Evolutionary conservation across 2,797 vertebrate species (phyloP).

Genomic region (Sebastes kiyomatsui): DNA sequence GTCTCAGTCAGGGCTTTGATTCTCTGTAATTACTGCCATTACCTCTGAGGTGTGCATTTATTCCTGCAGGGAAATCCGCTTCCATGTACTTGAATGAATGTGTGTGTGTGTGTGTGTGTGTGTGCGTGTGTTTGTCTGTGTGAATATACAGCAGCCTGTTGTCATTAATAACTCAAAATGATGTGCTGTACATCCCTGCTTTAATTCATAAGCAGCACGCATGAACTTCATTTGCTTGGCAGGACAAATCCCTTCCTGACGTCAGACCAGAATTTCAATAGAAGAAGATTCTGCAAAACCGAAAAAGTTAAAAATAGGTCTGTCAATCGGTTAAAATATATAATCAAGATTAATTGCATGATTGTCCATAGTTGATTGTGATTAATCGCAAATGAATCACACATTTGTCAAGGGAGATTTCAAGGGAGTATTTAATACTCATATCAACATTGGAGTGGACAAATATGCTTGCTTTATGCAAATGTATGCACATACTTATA

Average conservation of each 20-base stretch:
- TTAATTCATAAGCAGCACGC: background rate
- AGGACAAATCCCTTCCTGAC: too few relatives aligned
- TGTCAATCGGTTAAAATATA: too few relatives aligned
- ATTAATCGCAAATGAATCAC: too few relatives aligned
- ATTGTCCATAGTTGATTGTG: too few relatives aligned
- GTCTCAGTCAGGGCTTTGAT: constrained; percentile 3
- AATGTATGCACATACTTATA: too few relatives aligned
- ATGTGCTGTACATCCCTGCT: background rate
- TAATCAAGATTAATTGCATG: too few relatives aligned
- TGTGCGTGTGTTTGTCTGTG: background rate
- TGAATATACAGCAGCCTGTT: background rate
- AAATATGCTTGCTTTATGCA: too few relatives aligned
- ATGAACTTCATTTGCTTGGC: background rate
- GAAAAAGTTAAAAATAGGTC: too few relatives aligned
- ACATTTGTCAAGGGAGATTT: too few relatives aligned
- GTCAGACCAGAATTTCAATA: background rate
- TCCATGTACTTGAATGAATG: background rate
- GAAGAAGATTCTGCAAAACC: background rate
- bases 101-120: background rate
- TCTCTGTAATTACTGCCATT: constrained; percentile 31
- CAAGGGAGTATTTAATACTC: too few relatives aligned
- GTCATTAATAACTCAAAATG: background rate
- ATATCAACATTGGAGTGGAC: too few relatives aligned
- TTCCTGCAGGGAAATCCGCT: constrained; percentile 16
- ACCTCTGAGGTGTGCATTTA: constrained; percentile 19